These are phyloP conservation scores for Zootermopsis nevadensis DNA, from an alignment of 2,888 invertebrate genomes.

Conservation along the genomic window DNA sequence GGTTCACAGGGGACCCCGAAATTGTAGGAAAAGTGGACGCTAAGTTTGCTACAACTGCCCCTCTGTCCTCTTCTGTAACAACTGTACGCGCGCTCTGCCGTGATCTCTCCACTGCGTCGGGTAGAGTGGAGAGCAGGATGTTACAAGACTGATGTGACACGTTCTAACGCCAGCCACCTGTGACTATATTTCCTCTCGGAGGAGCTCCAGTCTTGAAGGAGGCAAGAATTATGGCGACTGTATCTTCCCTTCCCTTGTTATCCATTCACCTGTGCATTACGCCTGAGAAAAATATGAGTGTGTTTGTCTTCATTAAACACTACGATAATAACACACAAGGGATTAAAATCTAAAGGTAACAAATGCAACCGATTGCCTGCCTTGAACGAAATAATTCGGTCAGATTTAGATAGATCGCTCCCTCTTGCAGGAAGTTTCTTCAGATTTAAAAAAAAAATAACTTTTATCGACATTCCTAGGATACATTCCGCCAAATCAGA, in stretches of 20 bases:
- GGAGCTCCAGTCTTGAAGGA: not conserved
- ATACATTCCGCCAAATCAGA: not conserved
- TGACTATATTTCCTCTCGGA: slow-evolving; percentile 13
- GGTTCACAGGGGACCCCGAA: too few species aligned
- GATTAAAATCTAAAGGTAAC: not conserved
- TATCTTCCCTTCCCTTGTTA: not conserved
- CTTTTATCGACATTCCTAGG: not conserved
- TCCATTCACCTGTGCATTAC: not conserved
- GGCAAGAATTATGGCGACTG: too few species aligned
- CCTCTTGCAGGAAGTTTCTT: not conserved
- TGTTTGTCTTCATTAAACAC: slow-evolving; percentile 18
- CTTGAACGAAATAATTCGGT: not conserved
- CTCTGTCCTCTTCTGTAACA: too few species aligned
- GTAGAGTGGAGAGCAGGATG: too few species aligned
- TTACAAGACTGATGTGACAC: not conserved
- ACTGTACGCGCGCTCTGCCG: too few species aligned
- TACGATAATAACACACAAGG: not conserved
- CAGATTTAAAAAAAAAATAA: not conserved
- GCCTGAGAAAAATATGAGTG: not conserved
- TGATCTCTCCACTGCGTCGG: too few species aligned
- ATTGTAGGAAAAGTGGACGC: too few species aligned
- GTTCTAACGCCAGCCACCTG: not conserved
- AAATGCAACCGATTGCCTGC: not conserved
- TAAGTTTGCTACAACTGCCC: too few species aligned
- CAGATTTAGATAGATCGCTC: too few species aligned